Conservation (phyloP, 2,113 vertebrate genomes). For the Melanotaenia duboulayi region DNA sequence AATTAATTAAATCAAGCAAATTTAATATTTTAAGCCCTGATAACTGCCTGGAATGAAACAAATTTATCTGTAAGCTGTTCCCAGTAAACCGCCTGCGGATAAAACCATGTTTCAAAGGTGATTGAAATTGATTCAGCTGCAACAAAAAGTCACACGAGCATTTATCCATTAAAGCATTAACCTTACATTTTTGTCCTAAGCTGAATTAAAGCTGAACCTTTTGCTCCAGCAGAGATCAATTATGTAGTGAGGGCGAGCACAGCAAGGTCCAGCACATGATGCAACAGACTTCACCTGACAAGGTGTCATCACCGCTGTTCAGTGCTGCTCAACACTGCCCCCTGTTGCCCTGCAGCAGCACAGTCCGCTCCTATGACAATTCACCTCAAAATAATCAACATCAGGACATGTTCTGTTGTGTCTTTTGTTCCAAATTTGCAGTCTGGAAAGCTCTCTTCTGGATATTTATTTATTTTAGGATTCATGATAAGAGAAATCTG, state of each 20-base stretch:
- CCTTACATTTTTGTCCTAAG: not conserved
- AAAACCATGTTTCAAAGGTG: constrained; percentile 22
- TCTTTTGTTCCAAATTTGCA: constrained; percentile 1
- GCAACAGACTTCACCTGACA: constrained; percentile 58
- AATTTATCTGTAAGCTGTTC: constrained; percentile 15
- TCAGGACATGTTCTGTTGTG: fast-evolving
- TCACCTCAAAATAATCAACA: not conserved
- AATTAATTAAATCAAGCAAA: constrained; percentile 17
- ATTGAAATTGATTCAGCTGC: constrained; percentile 34
- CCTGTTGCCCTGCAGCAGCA: constrained; percentile 61
- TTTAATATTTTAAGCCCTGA: constrained; percentile 16
- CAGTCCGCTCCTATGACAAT: constrained; percentile 29
- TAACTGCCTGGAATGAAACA: constrained; percentile 3
- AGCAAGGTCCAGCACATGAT: constrained; percentile 14
- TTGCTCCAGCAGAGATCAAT: not conserved
- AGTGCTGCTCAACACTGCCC: constrained; percentile 80
- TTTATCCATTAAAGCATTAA: not conserved
- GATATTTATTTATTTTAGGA: not conserved
- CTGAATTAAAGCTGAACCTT: not conserved
- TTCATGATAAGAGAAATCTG: constrained; percentile 11
- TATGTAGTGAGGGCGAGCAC: not conserved
- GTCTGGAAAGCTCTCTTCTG: not conserved
- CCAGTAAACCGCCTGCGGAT: constrained; percentile 15
- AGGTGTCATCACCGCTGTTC: constrained; percentile 38
- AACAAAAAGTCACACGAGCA: not conserved